Evolutionary conservation across 2,888 invertebrate species (phyloP).

Genomic region (Onthophagus sagittarius): DNA sequence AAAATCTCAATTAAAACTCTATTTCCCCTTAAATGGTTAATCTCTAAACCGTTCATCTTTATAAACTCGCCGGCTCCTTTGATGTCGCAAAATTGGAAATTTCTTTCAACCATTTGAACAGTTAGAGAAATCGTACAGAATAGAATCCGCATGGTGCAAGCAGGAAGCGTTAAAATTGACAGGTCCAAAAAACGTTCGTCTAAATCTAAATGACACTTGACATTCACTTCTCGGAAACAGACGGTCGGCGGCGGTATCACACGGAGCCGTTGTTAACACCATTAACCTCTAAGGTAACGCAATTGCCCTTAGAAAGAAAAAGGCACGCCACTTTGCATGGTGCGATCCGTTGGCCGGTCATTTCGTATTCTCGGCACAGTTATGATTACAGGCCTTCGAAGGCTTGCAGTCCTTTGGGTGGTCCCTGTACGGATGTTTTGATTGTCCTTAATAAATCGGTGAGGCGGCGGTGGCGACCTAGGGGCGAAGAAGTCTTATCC

Average conservation of each 20-base stretch:
- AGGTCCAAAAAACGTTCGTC: not conserved
- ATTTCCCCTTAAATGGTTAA: too few relatives aligned
- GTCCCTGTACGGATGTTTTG: constrained; percentile 2
- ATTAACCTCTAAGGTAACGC: constrained; percentile 11
- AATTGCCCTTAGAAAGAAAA: constrained; percentile 1
- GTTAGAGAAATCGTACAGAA: too few relatives aligned
- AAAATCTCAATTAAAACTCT: too few relatives aligned
- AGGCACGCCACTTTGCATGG: constrained; percentile 28
- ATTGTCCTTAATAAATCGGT: constrained; percentile 11
- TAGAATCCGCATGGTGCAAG: not conserved
- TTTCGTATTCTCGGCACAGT: constrained; percentile 1
- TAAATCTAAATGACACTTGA: not conserved
- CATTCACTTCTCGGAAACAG: constrained; percentile 4
- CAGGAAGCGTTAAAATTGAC: not conserved
- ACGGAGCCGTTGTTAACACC: constrained; percentile 8
- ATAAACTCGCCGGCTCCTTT: not conserved
- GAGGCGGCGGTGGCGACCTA: not conserved
- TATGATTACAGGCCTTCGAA: constrained; percentile 10
- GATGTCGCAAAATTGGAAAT: not conserved
- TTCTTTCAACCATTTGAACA: too few relatives aligned
- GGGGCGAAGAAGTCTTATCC: not conserved
- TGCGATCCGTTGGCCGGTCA: not conserved
- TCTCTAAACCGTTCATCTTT: too few relatives aligned
- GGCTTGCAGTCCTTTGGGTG: constrained; percentile 7
- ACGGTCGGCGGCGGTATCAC: not conserved